Evolutionary conservation across 2,113 vertebrate species (phyloP), one percentile per base, ranked within the genome.

Genomic region (Apaloderma vittatum): DNA sequence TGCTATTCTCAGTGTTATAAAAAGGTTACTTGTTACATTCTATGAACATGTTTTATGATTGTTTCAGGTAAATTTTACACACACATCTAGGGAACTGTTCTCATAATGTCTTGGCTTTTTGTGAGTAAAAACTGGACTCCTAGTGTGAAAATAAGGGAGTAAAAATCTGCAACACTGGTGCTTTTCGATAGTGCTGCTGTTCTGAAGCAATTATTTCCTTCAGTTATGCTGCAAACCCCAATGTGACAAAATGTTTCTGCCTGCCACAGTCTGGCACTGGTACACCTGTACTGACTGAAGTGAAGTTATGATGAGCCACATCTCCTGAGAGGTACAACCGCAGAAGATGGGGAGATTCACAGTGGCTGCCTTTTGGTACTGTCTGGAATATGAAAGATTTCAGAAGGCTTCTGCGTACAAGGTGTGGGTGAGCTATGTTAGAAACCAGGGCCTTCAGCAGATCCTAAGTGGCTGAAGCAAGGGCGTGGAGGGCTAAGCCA

Each of bases 91-190:
- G 26, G 51, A 83, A 15, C 29, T 62, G 24, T 62, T 89, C 11
- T 77, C 3, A 0, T 73, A 58, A 86, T 5, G 17, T 67, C 16
- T 62, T 34, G 30, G 55, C 26, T 29, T 54, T 75, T 59, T 59
- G 10, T 71, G 37, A 2, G 1, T 55, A 22, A 70, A 80, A 80
- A 34, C 1, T 0, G 7, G 30, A 74, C 4, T 12, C 12, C 11
- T 46, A 21, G 6, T 5, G 11, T 70, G 30, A 73, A 34, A 48
- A 32, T 30, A 12, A 67, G 30, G 11, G 19, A 65, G 12, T 34
- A 40, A 52, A 91, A 89, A 21, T 22, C 14, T 40, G 22, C 15
- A 3, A 2, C 26, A 72, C 21, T 81, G 15, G 36, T 87, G 14
- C 30, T 70, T 81, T 83, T 73, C 68, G 46, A 29, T 14, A 21